Evolutionary conservation across 1,140 invertebrate genomes (phyloP).

Genomic region (Drosophila mayri): DNA sequence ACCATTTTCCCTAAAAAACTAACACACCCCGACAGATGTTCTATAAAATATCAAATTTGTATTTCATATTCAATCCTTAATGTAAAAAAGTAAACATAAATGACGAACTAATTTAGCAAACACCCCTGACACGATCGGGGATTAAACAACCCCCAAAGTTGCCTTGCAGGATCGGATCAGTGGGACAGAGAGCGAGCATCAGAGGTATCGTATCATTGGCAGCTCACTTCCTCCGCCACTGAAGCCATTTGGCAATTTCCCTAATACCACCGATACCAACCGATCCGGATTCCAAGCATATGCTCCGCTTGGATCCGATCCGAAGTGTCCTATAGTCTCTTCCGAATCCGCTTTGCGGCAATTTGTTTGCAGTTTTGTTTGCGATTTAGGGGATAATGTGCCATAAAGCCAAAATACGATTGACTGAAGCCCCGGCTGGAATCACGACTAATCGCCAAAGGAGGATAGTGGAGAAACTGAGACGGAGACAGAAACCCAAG

Average conservation of each 20-base stretch:
- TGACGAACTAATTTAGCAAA: slow-evolving; percentile 21
- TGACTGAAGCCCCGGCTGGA: slow-evolving; percentile 63
- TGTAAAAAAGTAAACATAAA: slow-evolving; percentile 1
- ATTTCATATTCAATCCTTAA: not conserved
- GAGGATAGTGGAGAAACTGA: slow-evolving; percentile 15
- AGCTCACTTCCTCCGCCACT: slow-evolving; percentile 33
- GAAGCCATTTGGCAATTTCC: slow-evolving; percentile 58
- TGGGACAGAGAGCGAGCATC: slow-evolving; percentile 1
- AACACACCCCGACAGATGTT: not conserved
- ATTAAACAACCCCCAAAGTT: slow-evolving; percentile 11
- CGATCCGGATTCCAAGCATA: slow-evolving; percentile 36
- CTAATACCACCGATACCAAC: slow-evolving; percentile 27
- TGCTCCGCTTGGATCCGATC: slow-evolving; percentile 37
- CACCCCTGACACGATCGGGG: slow-evolving; percentile 14
- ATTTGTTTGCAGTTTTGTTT: slow-evolving; percentile 82
- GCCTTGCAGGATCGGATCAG: slow-evolving; percentile 1
- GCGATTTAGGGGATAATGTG: slow-evolving; percentile 81
- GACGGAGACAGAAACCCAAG: not conserved
- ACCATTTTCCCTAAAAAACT: not conserved
- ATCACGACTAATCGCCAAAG: slow-evolving; percentile 64
- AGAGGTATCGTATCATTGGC: slow-evolving; percentile 36
- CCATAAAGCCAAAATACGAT: slow-evolving; percentile 80
- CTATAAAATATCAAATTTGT: not conserved
- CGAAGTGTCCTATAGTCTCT: slow-evolving; percentile 6
- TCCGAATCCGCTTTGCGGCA: slow-evolving; percentile 45